A percentile compares a stretch with the other conserved stretches of the same genome.
Conservation (phyloP, 2,888 invertebrate genomes). For the Amblyteles armatorius region DNA sequence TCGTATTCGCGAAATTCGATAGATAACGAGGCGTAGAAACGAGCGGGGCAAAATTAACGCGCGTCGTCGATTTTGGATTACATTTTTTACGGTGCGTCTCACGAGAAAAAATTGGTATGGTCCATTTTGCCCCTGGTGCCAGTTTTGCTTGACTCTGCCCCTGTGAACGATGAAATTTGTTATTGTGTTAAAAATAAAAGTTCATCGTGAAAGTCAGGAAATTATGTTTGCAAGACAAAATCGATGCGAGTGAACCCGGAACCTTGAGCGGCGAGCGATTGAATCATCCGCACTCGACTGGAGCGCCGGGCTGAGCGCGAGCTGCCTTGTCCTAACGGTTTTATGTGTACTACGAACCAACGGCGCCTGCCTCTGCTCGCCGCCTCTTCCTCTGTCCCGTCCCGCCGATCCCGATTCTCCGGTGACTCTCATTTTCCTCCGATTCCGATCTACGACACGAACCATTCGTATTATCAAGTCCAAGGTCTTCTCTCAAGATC, state of each 20-base stretch:
- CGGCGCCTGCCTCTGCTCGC: conserved; percentile 69
- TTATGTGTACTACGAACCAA: conserved; percentile 71
- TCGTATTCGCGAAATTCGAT: neutral
- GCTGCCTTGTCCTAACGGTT: conserved; percentile 73
- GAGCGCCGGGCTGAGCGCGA: conserved; percentile 64
- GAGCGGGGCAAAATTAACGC: too few relatives aligned
- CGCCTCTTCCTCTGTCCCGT: conserved; percentile 56
- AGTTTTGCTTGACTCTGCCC: too few relatives aligned
- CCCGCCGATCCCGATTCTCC: conserved; percentile 49
- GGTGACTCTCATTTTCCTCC: conserved; percentile 2
- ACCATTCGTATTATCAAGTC: conserved; percentile 34
- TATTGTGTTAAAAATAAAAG: neutral
- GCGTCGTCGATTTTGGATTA: too few relatives aligned
- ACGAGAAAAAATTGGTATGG: too few relatives aligned
- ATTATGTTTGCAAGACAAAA: conserved; percentile 45
- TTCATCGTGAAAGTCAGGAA: neutral
- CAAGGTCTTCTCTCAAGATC: conserved; percentile 44
- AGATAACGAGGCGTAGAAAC: too few relatives aligned
- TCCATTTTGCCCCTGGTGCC: too few relatives aligned
- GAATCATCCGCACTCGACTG: conserved; percentile 45
- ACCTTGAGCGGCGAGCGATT: conserved; percentile 69
- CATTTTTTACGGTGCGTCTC: too few relatives aligned
- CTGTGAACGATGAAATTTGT: too few relatives aligned
- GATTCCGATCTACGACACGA: neutral
- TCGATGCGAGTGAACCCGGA: conserved; percentile 52